Base-by-base conservation (phyloP, 2,888 invertebrate genomes). In the Crioceris asparagi region DNA sequence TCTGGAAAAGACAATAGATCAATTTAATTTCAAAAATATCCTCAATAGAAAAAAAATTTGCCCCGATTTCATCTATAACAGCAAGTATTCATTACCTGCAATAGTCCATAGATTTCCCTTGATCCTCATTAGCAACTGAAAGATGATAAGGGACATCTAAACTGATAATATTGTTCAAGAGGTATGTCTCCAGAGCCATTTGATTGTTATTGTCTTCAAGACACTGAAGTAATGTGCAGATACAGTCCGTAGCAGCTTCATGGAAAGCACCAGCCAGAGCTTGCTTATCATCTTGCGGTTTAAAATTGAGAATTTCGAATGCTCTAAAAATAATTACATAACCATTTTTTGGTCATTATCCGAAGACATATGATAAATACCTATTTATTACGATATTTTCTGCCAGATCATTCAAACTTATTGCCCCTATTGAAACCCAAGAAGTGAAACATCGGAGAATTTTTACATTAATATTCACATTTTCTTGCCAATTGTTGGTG, bases 31-130 rank as follows among this genome's bases (percentile, higher is more conserved):
- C 18, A 25, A 25, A n/a, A n/a, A n/a, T n/a, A n/a, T n/a, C n/a
- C n/a, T n/a, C n/a, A n/a, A n/a, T n/a, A n/a, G n/a, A n/a, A 29
- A 23, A 16, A n/a, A 15, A 29, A 21, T 10, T 19, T 2, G 23
- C 21, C 32, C 31, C 18, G 38, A n/a, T n/a, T n/a, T n/a, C n/a
- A n/a, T n/a, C n/a, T n/a, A n/a, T n/a, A n/a, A n/a, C n/a, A n/a
- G n/a, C n/a, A n/a, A n/a, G n/a, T n/a, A n/a, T n/a, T n/a, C n/a
- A n/a, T n/a, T n/a, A n/a, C 36, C 93, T 76, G 48, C 91, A 91
- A 64, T 90, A 94, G 62, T 93, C 94, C 44, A 87, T 77, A 2
- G 90, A 85, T 72, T 90, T 93, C 67, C 92, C 92, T 47, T 84
- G 81, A 56, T 96, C 93, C 64, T 96, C 96, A 43, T 84, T 81